phyloP scores from a whole-genome alignment of 2,113 vertebrate genomes.

The Excalfactoria chinensis region DNA sequence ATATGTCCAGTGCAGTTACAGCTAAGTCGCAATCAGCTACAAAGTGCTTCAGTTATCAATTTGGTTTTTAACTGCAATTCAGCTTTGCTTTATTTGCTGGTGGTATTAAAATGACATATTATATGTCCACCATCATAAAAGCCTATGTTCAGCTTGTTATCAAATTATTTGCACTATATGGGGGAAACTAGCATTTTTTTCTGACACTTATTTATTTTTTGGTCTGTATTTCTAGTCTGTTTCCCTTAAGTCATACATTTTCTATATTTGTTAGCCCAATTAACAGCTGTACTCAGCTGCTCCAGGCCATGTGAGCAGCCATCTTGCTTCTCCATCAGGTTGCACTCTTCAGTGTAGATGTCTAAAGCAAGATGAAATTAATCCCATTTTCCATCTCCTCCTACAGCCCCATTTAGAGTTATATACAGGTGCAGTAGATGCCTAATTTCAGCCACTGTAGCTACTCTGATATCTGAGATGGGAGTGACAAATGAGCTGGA shows the following conservation, averaged over 20 bases:
- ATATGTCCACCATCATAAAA: background rate
- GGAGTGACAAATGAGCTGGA: background rate
- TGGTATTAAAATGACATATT: conserved; percentile 6
- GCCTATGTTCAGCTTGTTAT: background rate
- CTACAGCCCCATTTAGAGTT: background rate
- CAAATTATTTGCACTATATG: background rate
- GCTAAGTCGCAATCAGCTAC: background rate
- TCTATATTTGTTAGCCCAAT: background rate
- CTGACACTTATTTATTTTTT: background rate
- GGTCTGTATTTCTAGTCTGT: background rate
- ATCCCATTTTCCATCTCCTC: background rate
- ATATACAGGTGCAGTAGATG: background rate
- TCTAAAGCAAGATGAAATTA: background rate
- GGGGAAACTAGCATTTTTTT: background rate
- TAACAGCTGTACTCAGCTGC: background rate
- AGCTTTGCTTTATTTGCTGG: conserved; percentile 16
- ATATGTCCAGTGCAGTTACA: background rate
- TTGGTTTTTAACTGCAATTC: conserved; percentile 26
- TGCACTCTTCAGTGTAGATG: background rate
- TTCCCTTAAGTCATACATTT: background rate
- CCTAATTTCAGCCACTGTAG: background rate
- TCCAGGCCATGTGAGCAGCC: background rate
- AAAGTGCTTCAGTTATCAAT: background rate
- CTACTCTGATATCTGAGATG: background rate
- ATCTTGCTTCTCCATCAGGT: background rate